These are phyloP conservation scores for Anastrepha ludens DNA, from an alignment of 1,140 invertebrate species.

Conservation along the genomic window DNA sequence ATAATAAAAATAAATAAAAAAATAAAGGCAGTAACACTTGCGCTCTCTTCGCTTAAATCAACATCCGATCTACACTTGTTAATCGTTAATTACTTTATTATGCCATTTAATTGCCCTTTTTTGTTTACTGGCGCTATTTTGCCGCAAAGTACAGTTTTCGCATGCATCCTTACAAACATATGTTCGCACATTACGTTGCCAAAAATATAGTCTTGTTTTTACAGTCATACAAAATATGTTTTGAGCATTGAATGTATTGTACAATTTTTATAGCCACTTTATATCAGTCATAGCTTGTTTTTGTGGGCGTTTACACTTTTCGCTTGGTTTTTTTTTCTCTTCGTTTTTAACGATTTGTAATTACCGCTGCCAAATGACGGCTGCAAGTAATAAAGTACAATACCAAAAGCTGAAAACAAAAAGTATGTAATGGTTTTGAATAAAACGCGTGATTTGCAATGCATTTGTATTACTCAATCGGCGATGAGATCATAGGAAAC, in stretches of 20 bases:
- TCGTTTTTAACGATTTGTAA: neutral
- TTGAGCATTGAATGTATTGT: neutral
- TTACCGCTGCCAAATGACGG: neutral
- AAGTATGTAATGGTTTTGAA: neutral
- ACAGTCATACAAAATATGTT: neutral
- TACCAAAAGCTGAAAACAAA: neutral
- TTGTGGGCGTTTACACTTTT: conserved; percentile 18
- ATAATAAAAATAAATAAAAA: neutral
- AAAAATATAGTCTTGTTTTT: neutral
- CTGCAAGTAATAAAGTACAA: neutral
- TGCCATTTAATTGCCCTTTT: conserved; percentile 8
- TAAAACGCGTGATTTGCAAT: neutral
- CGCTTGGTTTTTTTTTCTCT: neutral
- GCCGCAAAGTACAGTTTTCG: neutral
- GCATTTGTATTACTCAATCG: neutral
- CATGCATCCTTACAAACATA: neutral
- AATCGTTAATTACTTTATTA: conserved; percentile 41
- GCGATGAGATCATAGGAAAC: neutral
- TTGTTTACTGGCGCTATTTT: conserved; percentile 13
- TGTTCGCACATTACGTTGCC: neutral
- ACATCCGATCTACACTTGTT: conserved; percentile 19
- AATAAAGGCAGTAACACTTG: neutral
- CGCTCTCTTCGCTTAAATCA: neutral
- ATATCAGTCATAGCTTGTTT: neutral
- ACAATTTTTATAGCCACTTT: conserved; percentile 19